Conservation (phyloP, 2,888 invertebrate genomes). For the Ochropleura leucogaster region DNA sequence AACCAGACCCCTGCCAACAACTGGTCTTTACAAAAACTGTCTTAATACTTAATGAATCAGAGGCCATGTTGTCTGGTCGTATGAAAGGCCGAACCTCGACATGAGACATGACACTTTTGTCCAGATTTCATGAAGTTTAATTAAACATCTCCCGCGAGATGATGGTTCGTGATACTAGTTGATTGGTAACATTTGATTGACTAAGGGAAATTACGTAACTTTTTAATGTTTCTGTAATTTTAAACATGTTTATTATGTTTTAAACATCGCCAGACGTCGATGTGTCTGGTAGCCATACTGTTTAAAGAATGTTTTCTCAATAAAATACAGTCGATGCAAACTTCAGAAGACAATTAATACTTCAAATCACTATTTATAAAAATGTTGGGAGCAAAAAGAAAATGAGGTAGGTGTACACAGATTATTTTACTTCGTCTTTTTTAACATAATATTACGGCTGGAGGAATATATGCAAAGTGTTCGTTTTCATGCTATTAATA, state of each 20-base stretch:
- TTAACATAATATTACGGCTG: background rate
- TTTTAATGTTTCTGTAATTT: constrained; percentile 53
- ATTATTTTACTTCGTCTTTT: background rate
- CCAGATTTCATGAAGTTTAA: constrained; percentile 81
- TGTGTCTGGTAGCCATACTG: background rate
- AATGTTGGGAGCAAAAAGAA: background rate
- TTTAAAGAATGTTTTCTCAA: background rate
- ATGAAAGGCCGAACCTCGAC: constrained; percentile 72
- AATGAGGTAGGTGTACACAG: background rate
- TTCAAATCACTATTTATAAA: background rate
- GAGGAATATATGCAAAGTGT: background rate
- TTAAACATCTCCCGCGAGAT: constrained; percentile 78
- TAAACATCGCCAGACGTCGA: background rate
- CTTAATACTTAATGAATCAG: constrained; percentile 57
- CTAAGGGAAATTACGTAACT: constrained; percentile 79
- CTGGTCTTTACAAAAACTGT: constrained; percentile 36
- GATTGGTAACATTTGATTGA: constrained; percentile 78
- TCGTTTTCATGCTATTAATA: background rate
- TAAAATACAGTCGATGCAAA: background rate
- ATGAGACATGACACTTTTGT: constrained; percentile 80
- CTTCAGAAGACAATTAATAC: background rate
- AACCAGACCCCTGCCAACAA: constrained; percentile 64
- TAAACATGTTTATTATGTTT: constrained; percentile 27
- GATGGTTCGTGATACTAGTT: constrained; percentile 70
- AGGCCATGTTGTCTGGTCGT: constrained; percentile 70